These are phyloP conservation scores for Galeruca laticollis DNA, from an alignment of 2,888 invertebrate species.

Conservation along the genomic window DNA sequence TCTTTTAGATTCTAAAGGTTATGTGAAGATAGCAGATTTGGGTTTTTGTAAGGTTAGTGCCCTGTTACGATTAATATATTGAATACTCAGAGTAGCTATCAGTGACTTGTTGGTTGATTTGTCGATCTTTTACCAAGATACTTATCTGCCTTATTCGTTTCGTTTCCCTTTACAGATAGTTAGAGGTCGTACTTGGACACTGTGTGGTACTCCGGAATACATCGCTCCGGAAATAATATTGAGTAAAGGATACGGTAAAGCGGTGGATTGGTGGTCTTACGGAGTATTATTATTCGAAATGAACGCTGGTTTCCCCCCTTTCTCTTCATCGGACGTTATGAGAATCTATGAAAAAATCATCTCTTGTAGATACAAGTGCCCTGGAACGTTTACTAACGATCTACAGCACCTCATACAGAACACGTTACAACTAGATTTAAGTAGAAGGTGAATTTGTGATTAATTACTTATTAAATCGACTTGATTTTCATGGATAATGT, in stretches of 20 bases:
- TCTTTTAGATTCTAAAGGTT: constrained; percentile 82
- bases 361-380: constrained; percentile 87
- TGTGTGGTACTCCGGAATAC: constrained; percentile 97
- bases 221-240: constrained; percentile 92
- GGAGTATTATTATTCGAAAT: constrained; percentile 90
- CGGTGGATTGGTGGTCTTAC: constrained; percentile 97
- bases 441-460: constrained; percentile 73
- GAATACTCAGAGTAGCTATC: too few relatives aligned
- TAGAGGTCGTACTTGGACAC: constrained; percentile 85
- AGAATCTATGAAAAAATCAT: constrained; percentile 95
- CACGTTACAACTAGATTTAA: constrained; percentile 83
- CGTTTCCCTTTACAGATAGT: constrained; percentile 63
- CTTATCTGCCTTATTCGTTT: too few relatives aligned
- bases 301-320: constrained; percentile 93
- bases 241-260: constrained; percentile 90
- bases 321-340: constrained; percentile 91
- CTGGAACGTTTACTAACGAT: constrained; percentile 83
- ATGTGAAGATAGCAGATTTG: constrained; percentile 91
- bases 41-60: constrained; percentile 88
- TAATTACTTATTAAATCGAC: too few relatives aligned
- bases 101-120: too few relatives aligned
- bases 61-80: too few relatives aligned
- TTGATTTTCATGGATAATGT: too few relatives aligned
- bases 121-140: too few relatives aligned
- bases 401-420: constrained; percentile 87